These are phyloP conservation scores for Hystrix brachyura DNA, from an alignment of 2,113 vertebrate species.

Conservation along the genomic window DNA sequence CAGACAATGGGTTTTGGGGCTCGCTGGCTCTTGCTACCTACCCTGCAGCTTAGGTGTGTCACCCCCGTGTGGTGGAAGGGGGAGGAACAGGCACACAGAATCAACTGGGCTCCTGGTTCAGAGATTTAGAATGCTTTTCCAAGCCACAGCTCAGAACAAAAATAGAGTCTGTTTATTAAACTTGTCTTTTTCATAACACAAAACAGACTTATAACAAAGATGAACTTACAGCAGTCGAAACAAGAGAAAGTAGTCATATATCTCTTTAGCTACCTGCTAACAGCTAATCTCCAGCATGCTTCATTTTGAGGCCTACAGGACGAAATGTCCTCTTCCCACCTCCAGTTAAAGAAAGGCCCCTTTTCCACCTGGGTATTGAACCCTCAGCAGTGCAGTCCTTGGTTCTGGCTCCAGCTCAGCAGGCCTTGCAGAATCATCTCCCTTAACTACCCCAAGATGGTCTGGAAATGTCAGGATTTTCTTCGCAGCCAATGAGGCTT, in stretches of 20 bases:
- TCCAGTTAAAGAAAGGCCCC: not conserved
- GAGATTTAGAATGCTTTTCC: not conserved
- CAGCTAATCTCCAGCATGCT: not conserved
- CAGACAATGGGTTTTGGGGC: fast-evolving
- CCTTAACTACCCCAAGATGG: not conserved
- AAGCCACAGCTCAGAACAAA: not conserved
- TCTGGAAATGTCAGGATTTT: not conserved
- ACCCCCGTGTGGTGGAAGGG: not conserved
- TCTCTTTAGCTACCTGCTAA: slow-evolving; percentile 6
- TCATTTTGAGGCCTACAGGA: not conserved
- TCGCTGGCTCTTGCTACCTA: not conserved
- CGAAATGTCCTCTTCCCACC: not conserved
- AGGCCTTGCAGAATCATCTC: not conserved
- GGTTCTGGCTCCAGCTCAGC: not conserved
- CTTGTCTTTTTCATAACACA: slow-evolving; percentile 70
- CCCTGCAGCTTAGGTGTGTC: not conserved
- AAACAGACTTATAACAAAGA: slow-evolving; percentile 47
- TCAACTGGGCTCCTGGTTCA: not conserved
- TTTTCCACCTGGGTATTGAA: not conserved
- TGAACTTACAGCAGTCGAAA: not conserved
- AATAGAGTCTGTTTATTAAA: slow-evolving; percentile 74
- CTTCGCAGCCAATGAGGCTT: not conserved
- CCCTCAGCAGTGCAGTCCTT: not conserved
- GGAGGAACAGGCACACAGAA: not conserved
- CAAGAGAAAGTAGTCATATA: not conserved